Percentiles rank a stretch among this genome's conserved stretches.
phyloP scores from a whole-genome alignment of 2,888 invertebrate species.

The Strigamia maritima region DNA sequence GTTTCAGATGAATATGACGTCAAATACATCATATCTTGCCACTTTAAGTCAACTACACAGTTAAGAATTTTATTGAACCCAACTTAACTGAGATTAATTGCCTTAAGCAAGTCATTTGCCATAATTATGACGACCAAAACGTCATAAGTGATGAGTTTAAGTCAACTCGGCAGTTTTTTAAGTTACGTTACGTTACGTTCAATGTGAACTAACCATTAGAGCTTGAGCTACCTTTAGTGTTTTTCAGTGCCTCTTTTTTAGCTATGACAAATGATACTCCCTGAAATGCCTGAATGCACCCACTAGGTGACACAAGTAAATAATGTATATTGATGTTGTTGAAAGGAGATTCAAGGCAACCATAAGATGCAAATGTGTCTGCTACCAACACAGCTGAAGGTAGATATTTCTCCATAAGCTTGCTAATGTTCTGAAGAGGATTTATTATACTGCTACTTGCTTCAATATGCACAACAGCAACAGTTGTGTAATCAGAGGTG shows the following conservation, averaged over 20 bases:
- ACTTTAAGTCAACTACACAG: no score
- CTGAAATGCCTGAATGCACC: not conserved
- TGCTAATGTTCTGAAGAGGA: not conserved
- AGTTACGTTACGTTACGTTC: no score
- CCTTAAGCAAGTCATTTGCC: no score
- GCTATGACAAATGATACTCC: not conserved
- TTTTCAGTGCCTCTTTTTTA: not conserved
- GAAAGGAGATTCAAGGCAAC: not conserved
- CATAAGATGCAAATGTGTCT: not conserved
- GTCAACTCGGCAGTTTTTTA: no score
- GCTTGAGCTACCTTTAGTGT: not conserved
- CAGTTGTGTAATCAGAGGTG: not conserved
- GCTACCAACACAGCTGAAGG: not conserved
- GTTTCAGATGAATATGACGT: no score
- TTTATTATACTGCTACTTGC: not conserved
- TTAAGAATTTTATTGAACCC: no score
- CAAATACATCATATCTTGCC: no score
- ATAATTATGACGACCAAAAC: no score
- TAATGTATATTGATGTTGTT: not conserved
- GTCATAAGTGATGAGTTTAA: no score
- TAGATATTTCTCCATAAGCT: not conserved
- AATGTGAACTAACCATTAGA: not conserved
- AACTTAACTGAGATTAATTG: no score
- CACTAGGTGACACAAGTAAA: not conserved
- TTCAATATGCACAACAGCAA: not conserved